Evolutionary conservation across 1,140 invertebrate genomes (phyloP), one percentile per base, ranked within the genome.

Genomic region (Hormaphis cornu): DNA sequence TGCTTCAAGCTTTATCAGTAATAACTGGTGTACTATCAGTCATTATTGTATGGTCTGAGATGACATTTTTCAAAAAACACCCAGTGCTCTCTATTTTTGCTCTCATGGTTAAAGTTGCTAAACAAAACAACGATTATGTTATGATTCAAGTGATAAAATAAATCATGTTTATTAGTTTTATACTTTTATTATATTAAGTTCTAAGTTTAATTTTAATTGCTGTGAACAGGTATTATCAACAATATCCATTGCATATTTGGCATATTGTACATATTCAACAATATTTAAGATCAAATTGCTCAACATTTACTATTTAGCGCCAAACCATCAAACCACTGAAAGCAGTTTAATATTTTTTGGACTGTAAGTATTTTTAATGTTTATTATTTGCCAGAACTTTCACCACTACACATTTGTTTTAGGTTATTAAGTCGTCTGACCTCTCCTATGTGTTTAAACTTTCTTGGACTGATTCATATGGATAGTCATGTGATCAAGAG

Each of bases 301-400:
- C 33, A 98, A 98, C 81, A 86, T 97, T 72, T 99, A 98, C 80
- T 97, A 98, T 76, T 80, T 99, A 73, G 95, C 96, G 8, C 89
- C 94, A 0, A 89, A 97, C 78, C 96, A 99, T 80, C 92, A 97
- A 80, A 99, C 97, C 1, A 97, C 98, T 78, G 96, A 98, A 78
- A 96, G 98, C 81, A 97, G 93, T 78, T 83, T 99, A 52, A 95
- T 99, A 74, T 99, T 99, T 79, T 95, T 92, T 76, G 96, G 96
- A 66, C 86, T 87, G 86, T 87, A 79, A 81, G 83, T 81, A 33
- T 18, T 42, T 71, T 24, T 9, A 9, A 20, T 1, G 5, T 52
- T 46, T 2, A 35, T 33, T 37, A 33, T 46, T 20, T 24, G 35
- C 33, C 63, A 10, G 3, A 42, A 16, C 14, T 40, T 3, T 20